Evolutionary conservation across 64 coral and sea anemone genomes (phyloP).

Genomic region (Dendronephthya gigantea): DNA sequence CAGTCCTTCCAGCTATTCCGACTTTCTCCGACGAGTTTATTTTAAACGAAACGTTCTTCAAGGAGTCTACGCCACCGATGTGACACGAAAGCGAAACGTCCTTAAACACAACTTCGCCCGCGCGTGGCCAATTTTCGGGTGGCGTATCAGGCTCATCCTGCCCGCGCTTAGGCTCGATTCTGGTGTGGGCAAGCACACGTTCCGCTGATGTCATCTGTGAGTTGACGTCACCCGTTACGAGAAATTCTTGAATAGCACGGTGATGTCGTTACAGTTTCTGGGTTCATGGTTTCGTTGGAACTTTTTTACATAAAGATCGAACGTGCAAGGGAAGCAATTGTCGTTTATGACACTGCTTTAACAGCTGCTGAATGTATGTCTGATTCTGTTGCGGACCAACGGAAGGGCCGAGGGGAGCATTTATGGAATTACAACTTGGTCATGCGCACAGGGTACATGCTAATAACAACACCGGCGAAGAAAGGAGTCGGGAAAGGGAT

Average conservation of each 20-base stretch:
- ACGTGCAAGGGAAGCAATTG: neutral
- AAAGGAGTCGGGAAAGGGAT: neutral
- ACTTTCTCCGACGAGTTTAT: too few species aligned
- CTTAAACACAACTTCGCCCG: too few species aligned
- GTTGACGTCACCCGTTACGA: too few species aligned
- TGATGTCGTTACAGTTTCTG: neutral
- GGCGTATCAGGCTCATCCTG: too few species aligned
- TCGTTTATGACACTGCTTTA: neutral
- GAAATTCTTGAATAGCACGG: neutral
- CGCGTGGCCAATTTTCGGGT: too few species aligned
- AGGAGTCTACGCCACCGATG: too few species aligned
- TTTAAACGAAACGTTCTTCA: too few species aligned
- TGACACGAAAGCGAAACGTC: too few species aligned
- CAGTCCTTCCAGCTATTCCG: too few species aligned
- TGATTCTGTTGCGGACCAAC: neutral
- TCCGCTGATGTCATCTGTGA: too few species aligned
- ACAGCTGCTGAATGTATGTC: neutral
- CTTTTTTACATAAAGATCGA: neutral
- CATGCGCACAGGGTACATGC: neutral
- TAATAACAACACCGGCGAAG: neutral
- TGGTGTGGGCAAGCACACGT: too few species aligned
- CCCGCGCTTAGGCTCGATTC: too few species aligned
- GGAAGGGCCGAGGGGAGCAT: neutral
- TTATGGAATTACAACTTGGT: neutral
- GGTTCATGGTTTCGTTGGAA: neutral